Base-by-base conservation (phyloP, 2,113 vertebrate genomes). In the Actenoides lindsayi region DNA sequence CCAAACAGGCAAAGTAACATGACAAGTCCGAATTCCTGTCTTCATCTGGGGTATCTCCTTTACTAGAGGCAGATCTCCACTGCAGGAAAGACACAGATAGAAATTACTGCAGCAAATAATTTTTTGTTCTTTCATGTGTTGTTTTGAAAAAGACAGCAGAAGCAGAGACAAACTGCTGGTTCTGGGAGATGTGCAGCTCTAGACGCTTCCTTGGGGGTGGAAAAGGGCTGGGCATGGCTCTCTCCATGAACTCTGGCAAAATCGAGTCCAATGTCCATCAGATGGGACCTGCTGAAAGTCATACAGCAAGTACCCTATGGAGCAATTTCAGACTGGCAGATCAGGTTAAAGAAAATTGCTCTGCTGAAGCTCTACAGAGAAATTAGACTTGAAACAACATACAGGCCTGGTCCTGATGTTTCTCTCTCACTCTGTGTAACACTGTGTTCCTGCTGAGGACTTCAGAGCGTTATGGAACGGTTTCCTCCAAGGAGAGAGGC, bases 301-400 rank as follows among this genome's bases (percentile, higher is more conserved):
- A 33, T 11, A 62, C 25, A 74, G 30, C 33, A 83, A 84, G 31
- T 13, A 46, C 37, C 41, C 70, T 57, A 19, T 0, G 2, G 63
- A 83, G 54, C 65, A 42, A 90, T 80, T 93, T 39, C 82, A 87
- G 44, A 46, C 57, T 42, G 42, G 50, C 28, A 79, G 63, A 88
- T 25, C 19, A 48, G 48, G 59, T 80, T 75, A 46, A 81, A 87
- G 64, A 57, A 82, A 68, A 42, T 51, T 53, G 42, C 35, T 83
- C 70, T 15, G 9, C 75, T 89, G 44, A 82, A 77, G 30, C 30
- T 82, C 33, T 87, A 42, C n/a, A 71, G 9, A 69, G 33, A 96
- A 90, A 65, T 41, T 19, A 93, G 64, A 80, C 39, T 81, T 90
- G 75, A 93, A 91, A 74, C 81, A 94, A 54, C 59, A 78, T 67